Conservation (phyloP, 2,113 vertebrate species). For the Chelonoidis abingdonii region DNA sequence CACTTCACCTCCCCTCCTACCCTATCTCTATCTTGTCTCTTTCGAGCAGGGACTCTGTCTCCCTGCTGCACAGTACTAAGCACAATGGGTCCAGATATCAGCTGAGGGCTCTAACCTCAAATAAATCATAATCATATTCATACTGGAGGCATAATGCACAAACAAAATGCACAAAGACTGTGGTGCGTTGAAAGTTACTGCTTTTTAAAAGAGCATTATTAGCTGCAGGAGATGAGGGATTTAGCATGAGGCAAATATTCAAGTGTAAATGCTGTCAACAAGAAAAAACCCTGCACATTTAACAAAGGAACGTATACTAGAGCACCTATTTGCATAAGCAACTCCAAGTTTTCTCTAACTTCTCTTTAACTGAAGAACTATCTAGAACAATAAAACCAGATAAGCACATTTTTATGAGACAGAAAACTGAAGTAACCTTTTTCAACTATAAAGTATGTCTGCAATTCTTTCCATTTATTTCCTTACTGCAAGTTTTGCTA, state of each 20-base stretch:
- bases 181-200: neutral
- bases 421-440: neutral
- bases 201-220: neutral
- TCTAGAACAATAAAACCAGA: neutral
- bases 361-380: neutral
- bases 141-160: neutral
- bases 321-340: neutral
- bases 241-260: neutral
- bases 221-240: neutral
- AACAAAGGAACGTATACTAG: neutral
- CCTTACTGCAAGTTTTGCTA: neutral
- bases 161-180: neutral
- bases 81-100: neutral
- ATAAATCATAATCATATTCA: neutral
- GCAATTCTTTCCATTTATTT: neutral
- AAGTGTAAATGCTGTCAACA: neutral
- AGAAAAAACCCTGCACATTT: neutral
- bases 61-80: accelerated
- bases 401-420: neutral
- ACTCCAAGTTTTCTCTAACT: neutral
- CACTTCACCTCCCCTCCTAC: neutral
- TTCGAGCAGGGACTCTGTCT: neutral
- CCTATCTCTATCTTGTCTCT: neutral
- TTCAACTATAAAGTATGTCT: accelerated
- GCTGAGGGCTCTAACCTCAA: neutral